Evolutionary conservation across 2,797 vertebrate species (phyloP).

Genomic region (Chiloscyllium punctatum): DNA sequence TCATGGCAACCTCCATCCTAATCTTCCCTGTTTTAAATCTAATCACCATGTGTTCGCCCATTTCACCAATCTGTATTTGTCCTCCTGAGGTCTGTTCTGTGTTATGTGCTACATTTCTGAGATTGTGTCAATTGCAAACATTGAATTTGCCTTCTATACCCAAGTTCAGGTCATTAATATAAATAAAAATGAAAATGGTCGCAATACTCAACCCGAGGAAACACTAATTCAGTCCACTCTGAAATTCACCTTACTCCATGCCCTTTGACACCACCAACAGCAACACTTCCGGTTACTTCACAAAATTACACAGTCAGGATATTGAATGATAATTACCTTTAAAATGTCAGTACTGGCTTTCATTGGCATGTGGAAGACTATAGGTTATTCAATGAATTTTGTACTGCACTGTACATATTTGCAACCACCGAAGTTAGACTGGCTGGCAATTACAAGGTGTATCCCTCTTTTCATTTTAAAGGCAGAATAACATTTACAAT

Average conservation of each 20-base stretch:
- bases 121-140: neutral
- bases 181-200: neutral
- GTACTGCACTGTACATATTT: neutral
- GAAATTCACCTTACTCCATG: neutral
- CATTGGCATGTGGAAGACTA: neutral
- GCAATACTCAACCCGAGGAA: neutral
- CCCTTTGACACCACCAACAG: neutral
- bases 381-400: neutral
- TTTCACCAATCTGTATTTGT: neutral
- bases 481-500: neutral
- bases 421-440: neutral
- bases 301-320: neutral
- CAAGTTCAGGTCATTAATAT: neutral
- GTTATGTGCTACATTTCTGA: neutral
- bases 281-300: neutral
- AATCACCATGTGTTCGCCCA: neutral
- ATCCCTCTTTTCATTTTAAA: neutral
- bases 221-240: neutral
- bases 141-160: neutral
- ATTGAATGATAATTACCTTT: neutral
- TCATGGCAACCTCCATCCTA: neutral
- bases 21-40: neutral
- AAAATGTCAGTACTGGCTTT: neutral
- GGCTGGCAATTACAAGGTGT: neutral
- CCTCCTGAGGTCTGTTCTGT: neutral